These are phyloP conservation scores for Rosalia funebris DNA, from an alignment of 2,888 invertebrate species.

Conservation along the genomic window DNA sequence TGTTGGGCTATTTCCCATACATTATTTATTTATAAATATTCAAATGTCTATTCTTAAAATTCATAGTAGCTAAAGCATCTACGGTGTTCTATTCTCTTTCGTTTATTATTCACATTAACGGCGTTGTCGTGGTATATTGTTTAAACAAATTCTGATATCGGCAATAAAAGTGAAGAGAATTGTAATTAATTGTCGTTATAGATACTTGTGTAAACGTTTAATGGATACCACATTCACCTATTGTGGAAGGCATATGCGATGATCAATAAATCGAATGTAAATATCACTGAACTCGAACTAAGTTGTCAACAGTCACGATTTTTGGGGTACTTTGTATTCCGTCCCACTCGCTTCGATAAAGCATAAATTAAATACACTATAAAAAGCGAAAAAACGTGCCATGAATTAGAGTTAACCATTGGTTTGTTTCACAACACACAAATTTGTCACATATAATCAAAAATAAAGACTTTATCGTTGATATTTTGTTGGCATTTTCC, in stretches of 20 bases:
- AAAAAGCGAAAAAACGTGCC: no score
- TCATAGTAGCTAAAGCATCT: conserved; percentile 12
- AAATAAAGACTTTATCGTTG: no score
- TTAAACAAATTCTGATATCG: no score
- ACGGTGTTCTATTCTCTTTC: no score
- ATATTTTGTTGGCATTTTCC: no score
- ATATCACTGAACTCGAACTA: conserved; percentile 14
- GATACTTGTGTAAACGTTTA: conserved; percentile 4
- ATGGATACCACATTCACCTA: neutral
- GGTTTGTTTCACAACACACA: no score
- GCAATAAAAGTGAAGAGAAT: no score
- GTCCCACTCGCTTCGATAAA: neutral
- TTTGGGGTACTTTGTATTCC: neutral
- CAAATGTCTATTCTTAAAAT: conserved; percentile 16
- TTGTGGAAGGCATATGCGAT: conserved; percentile 1
- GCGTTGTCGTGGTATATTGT: no score
- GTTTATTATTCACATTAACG: no score
- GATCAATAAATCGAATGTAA: conserved; percentile 14
- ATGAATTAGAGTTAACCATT: no score
- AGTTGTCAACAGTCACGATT: conserved; percentile 14
- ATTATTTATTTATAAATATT: conserved; percentile 20
- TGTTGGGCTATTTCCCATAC: conserved; percentile 14
- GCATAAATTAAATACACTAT: neutral
- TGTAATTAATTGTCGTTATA: no score
- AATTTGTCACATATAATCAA: no score